Evolutionary conservation across 2,113 vertebrate genomes (phyloP), one percentile per base, ranked within the genome.

Genomic region (Marmota flaviventris): DNA sequence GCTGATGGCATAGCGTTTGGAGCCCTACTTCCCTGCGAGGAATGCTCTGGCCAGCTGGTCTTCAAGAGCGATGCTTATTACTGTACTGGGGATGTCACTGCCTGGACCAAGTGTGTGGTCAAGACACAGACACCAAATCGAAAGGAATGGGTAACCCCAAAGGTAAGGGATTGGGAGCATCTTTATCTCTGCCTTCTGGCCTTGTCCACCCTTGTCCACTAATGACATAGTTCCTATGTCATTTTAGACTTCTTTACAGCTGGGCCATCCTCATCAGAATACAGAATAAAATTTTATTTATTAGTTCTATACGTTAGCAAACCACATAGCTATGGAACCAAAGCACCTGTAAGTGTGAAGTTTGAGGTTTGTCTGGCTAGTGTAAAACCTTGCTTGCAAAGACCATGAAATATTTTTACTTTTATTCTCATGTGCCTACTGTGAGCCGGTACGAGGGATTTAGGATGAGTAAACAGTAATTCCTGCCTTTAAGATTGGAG

Each of bases 31-130:
- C 98, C 99, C 89, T 99, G 99, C 0, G 98, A 98, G 75, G 98
- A 99, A 73, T 99, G 99, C 97, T 98, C 98, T 0, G 99, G 99
- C 29, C 99, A 99, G 98, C 98, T 99, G 97, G 99, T 99, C 93
- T 99, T 99, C 98, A 99, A 99, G 98, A 99, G 99, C 0, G 99
- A 99, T 0, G 99, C 99, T 0, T 99, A 99, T 48, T 99, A 99
- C 97, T 99, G 99, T 42, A 99, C 99, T 0, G 99, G 99, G 18
- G 98, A 99, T 76, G 99, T 99, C 95, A 99, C 99, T 20, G 99
- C 99, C 91, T 99, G 99, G 99, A 99, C 99, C 24, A 99, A 99
- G 97, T 99, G 99, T 37, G 99, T 99, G 96, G 99, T 99, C 97
- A 99, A 99, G 98, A 99, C 99, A 0, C 98, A 99, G 97, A 99